Base-by-base conservation (phyloP, 2,888 invertebrate genomes). In the Microctonus brassicae region DNA sequence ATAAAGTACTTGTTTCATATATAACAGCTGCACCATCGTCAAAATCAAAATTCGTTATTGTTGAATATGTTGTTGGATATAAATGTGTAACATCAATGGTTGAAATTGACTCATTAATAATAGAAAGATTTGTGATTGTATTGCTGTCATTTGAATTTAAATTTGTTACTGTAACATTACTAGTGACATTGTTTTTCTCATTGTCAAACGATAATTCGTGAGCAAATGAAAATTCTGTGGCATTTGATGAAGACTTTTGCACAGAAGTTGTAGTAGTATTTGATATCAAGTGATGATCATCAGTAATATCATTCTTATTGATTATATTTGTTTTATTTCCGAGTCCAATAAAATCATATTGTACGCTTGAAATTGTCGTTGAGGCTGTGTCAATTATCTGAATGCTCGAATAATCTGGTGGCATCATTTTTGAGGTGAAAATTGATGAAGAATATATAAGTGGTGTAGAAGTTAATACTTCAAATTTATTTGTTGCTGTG, bases 301-400 rank as follows among this genome's bases (percentile, higher is more conserved):
- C 66, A 6, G 6, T 42, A 26, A 62, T 66, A 17, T 58, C 24
- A 9, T 55, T 69, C 6, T 52, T 9, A 26, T 42, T 42, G 47
- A 58, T 33, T 5, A 55, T 17, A 47, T 20, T 62, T 6, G 76
- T 75, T 9, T 75, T 70, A 3, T 84, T 84, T 33, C 82, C 82
- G 0, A 86, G 75, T 0, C 80, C 82, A 2, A 86, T 78, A 58
- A 86, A 84, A 39, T 84, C 83, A 76, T 83, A 84, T 66, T 84
- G 81, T 29, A 85, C 73, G 10, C 70, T 74, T 0, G 81, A 78
- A 0, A 82, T 77, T 6, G 80, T 80, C 1, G 79, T 76, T 2
- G 77, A 73, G 13, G 26, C 11, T 20, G 29, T 9, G 34, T 55
- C 70, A 26, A 70, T 47, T 42, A 11, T 42, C 9, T 55, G 33